Evolutionary conservation across 2,113 vertebrate species (phyloP), one percentile per base, ranked within the genome.

Genomic region (Triplophysa tibetana): DNA sequence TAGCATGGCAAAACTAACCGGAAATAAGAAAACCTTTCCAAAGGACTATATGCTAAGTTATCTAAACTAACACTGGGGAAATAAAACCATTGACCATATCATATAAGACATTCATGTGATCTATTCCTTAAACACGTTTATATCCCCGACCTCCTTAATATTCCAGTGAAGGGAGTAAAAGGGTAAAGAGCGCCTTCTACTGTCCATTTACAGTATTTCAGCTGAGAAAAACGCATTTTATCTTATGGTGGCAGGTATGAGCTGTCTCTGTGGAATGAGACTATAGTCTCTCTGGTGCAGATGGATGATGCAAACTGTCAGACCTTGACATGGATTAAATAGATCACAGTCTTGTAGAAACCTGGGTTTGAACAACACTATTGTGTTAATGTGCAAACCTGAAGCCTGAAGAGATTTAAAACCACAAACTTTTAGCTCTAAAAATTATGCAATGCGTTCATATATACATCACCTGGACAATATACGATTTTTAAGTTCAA

Each of bases 301-400:
- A 83, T 76, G 78, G 81, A 83, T 85, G 81, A 68, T 77, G 74
- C 73, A 73, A 74, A 23, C 65, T 67, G 61, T 41, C 78, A 67
- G 78, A 83, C 73, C 67, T 54, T 70, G 41, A 73, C 73, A 23
- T 10, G 48, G 48, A 60, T 29, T 63, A 29, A 41, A 84, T 79
- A 63, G 61, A 78, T 80, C 75, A 75, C 75, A 66, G 62, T 52
- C 41, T 23, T 80, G 74, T 54, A 72, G 21, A 8, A 78, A 83
- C 69, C 69, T 78, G 75, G 81, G 1, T 45, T n/a, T 74, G 45
- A 66, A 78, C 52, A 77, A 80, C 50, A 75, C 8, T 17, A 80
- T 69, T 65, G 63, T 80, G 45, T 58, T 9, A 24, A 38, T 24
- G 16, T 10, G 48, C 75, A 21, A 14, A 56, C 29, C 29, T 29